Conservation (phyloP, 2,113 vertebrate species). For the Echinops telfairi region DNA sequence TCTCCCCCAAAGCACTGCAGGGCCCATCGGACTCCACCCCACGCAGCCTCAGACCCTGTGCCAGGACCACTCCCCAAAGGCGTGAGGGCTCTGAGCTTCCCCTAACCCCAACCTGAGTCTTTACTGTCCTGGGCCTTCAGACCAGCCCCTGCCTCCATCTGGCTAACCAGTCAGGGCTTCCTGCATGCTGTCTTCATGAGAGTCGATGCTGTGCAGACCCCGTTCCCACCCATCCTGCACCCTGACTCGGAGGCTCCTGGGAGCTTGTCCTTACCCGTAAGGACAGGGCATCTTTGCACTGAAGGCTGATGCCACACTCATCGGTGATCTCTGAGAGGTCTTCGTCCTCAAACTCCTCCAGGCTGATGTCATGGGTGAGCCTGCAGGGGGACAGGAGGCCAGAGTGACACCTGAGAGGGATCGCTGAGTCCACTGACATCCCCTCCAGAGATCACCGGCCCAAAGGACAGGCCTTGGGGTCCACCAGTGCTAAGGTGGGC, state of each 20-base stretch:
- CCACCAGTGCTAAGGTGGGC: neutral
- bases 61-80: conserved; percentile 4
- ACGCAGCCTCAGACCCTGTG: conserved; percentile 24
- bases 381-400: conserved; percentile 83
- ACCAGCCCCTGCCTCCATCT: neutral
- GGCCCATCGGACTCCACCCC: conserved; percentile 56
- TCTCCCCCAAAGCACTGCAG: conserved; percentile 39
- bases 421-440: neutral
- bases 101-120: neutral
- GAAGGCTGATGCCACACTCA: conserved; percentile 95
- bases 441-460: neutral
- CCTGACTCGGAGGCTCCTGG: neutral
- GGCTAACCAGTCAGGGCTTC: neutral
- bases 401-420: conserved; percentile 62
- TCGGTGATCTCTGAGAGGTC: conserved; percentile 98
- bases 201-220: neutral
- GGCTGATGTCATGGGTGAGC: conserved; percentile 98
- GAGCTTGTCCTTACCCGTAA: conserved; percentile 88
- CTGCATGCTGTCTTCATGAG: neutral
- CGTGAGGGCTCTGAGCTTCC: neutral
- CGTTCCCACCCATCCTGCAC: neutral
- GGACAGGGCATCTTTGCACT: conserved; percentile 93
- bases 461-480: neutral
- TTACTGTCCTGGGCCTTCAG: neutral
- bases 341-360: conserved; percentile 99